Base-by-base conservation (phyloP, 2,113 vertebrate species). In the Nothobranchius kuhntae region DNA sequence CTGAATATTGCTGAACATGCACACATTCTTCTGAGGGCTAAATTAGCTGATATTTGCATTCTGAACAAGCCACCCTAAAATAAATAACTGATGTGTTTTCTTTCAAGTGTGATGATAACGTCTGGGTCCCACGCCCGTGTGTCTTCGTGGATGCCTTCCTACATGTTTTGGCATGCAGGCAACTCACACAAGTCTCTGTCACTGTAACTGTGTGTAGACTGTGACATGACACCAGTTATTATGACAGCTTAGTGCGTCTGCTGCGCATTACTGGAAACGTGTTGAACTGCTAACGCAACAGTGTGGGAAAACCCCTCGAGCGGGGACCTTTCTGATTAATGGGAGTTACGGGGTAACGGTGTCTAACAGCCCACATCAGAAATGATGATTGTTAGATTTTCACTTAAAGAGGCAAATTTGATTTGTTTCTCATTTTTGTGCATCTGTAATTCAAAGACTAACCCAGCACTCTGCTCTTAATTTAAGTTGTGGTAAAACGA, bases 201-300 rank as follows among this genome's bases (percentile, higher is more conserved):
- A 64, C 65, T 47, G 46, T 65, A 73, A 71, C 68, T 78, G 58
- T 5, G 38, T 24, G 40, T n/a, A 13, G 65, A 35, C 57, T 1
- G 3, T 44, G 61, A 70, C 53, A 81, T 77, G 81, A 87, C 56
- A 64, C 67, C 75, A 70, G 62, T 53, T 55, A 47, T 83, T 73
- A 64, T 71, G 69, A 78, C 65, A 46, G 61, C 65, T 58, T 24
- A 45, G 62, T 14, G 68, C 83, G 82, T 86, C 87, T 90, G 87
- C 62, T 71, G 4, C 4, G 53, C 17, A 52, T 90, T 85, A 89
- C 79, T 68, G 79, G 68, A 60, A 79, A 36, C 26, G 57, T 50
- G 68, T 71, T 38, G 30, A 45, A 46, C 78, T 48, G 45, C 61
- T 42, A 21, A 58, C 13, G 15, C 15, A 55, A 84, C 79, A 68